Percentiles rank a stretch among this genome's conserved stretches.
These are phyloP conservation scores for Nothura maculosa DNA, from an alignment of 2,797 vertebrate species.

Conservation along the genomic window DNA sequence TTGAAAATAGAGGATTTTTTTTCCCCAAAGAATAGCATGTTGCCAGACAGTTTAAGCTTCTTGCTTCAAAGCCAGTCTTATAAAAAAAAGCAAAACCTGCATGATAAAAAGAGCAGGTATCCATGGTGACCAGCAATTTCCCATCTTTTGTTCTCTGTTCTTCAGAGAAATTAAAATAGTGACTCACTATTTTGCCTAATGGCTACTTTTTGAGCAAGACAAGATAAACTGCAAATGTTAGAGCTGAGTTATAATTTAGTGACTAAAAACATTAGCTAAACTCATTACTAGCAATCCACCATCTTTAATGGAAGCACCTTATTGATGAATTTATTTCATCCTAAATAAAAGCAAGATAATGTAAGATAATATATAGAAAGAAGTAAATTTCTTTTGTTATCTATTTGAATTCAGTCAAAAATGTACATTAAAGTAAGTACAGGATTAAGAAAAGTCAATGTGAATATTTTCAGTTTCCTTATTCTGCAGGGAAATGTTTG, in stretches of 20 bases:
- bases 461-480: background rate
- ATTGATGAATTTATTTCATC: fast-evolving
- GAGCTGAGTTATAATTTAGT: background rate
- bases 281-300: background rate
- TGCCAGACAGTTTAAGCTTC: background rate
- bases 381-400: background rate
- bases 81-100: background rate
- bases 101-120: constrained; percentile 4
- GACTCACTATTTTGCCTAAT: background rate
- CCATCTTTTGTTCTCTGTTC: background rate
- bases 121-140: constrained; percentile 35
- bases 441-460: background rate
- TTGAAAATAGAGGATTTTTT: background rate
- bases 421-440: background rate
- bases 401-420: background rate
- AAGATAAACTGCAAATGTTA: background rate
- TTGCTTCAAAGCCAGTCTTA: background rate
- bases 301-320: background rate
- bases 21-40: background rate
- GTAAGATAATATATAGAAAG: background rate
- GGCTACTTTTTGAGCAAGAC: background rate
- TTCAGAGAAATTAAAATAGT: constrained; percentile 18
- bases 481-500: background rate
- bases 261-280: background rate
- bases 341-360: background rate